These are phyloP conservation scores for Bombycilla garrulus DNA, from an alignment of 2,113 vertebrate genomes.

Conservation along the genomic window DNA sequence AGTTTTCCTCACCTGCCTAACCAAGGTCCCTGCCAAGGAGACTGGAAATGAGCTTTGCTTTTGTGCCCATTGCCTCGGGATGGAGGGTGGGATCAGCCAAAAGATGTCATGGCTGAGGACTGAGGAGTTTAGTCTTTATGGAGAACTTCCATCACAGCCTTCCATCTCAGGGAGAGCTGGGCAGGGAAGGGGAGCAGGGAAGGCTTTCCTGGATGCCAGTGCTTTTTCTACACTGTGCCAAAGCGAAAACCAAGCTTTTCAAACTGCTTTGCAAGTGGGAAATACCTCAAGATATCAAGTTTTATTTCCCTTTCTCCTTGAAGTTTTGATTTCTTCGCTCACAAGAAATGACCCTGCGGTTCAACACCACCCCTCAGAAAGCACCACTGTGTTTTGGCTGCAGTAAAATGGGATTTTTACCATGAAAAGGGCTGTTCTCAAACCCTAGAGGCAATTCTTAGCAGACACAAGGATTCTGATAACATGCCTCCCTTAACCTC, in stretches of 20 bases:
- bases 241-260: neutral
- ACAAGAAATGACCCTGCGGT: neutral
- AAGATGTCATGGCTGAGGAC: neutral
- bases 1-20: neutral
- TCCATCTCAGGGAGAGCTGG: neutral
- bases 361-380: neutral
- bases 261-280: neutral
- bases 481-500: neutral
- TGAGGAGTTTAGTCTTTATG: neutral
- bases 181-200: neutral
- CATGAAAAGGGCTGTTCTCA: neutral
- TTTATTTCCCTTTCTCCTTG: rapidly evolving
- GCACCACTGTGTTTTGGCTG: neutral
- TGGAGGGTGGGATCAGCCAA: neutral
- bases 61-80: neutral
- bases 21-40: neutral
- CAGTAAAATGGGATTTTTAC: neutral
- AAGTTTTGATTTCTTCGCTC: neutral
- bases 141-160: neutral
- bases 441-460: neutral
- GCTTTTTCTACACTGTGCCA: neutral
- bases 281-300: neutral
- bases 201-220: neutral
- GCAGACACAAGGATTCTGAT: neutral
- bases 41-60: neutral